Conservation (phyloP, 2,888 invertebrate genomes). For the Liposcelis brunnea region DNA sequence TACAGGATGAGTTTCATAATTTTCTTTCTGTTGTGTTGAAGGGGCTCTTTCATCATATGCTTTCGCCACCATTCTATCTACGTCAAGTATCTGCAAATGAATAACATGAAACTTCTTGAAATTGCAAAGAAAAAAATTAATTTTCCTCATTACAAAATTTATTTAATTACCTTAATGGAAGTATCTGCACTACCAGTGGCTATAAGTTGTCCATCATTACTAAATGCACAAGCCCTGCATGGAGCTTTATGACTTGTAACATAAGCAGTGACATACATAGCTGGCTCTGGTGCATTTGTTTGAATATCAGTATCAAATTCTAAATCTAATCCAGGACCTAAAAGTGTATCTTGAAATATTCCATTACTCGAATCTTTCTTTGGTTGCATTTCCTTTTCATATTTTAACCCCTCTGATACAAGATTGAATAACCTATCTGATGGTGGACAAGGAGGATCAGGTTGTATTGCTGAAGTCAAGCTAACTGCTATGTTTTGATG, state of each 20-base stretch:
- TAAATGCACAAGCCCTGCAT: slow-evolving; percentile 91
- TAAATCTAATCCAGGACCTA: slow-evolving; percentile 64
- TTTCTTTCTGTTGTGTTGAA: slow-evolving; percentile 47
- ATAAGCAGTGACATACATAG: slow-evolving; percentile 95
- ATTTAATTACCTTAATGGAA: slow-evolving; percentile 64
- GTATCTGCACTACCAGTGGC: slow-evolving; percentile 98
- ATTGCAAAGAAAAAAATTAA: neutral
- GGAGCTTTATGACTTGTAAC: slow-evolving; percentile 96
- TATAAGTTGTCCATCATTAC: slow-evolving; percentile 82
- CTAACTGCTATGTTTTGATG: slow-evolving; percentile 81
- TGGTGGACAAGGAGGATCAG: slow-evolving; percentile 88
- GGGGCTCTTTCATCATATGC: slow-evolving; percentile 76
- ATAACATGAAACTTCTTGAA: neutral
- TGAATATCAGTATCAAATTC: slow-evolving; percentile 94
- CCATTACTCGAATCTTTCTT: slow-evolving; percentile 37
- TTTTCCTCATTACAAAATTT: neutral
- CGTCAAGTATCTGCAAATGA: slow-evolving; percentile 64
- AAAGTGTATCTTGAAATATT: slow-evolving; percentile 36
- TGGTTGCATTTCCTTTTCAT: slow-evolving; percentile 51
- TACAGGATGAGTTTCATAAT: slow-evolving; percentile 56
- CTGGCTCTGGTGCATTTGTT: slow-evolving; percentile 86
- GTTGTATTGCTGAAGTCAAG: slow-evolving; percentile 66
- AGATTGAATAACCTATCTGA: slow-evolving; percentile 78
- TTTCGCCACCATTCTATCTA: slow-evolving; percentile 97
- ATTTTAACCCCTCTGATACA: slow-evolving; percentile 66